Percentiles rank a stretch among this genome's conserved stretches.
Evolutionary conservation across 2,888 invertebrate species (phyloP).

Genomic region (Gisinianus flammeolus): DNA sequence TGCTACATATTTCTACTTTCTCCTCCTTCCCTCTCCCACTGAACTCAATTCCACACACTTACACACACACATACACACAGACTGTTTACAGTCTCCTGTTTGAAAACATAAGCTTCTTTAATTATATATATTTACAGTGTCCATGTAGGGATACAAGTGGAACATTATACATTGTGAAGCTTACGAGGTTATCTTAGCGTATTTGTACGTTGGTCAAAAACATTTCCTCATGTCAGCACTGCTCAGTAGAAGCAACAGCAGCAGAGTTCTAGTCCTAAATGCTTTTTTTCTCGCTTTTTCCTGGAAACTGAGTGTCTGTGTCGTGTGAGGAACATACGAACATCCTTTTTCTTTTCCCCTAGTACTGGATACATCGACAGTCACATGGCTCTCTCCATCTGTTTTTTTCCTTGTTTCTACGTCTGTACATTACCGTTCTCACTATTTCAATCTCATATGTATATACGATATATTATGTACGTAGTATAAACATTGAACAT

Average conservation of each 20-base stretch:
- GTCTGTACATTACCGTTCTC: too few species aligned
- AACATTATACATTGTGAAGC: too few species aligned
- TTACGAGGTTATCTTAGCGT: too few species aligned
- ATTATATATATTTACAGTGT: not conserved
- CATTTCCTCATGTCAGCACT: not conserved
- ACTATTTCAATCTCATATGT: too few species aligned
- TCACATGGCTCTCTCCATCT: too few species aligned
- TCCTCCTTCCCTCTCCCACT: not conserved
- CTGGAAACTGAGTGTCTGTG: not conserved
- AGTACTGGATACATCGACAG: too few species aligned
- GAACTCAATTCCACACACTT: too few species aligned
- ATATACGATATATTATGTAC: too few species aligned
- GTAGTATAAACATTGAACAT: too few species aligned
- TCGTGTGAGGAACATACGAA: not conserved
- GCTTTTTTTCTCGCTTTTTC: not conserved
- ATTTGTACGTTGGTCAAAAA: not conserved
- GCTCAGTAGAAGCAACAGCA: not conserved
- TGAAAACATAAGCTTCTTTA: not conserved
- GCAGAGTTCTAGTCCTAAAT: not conserved
- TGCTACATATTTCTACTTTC: not conserved
- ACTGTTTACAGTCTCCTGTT: not conserved
- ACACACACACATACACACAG: too few species aligned
- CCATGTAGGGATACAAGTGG: not conserved
- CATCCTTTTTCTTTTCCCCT: too few species aligned
- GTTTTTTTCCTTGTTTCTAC: too few species aligned